These are phyloP conservation scores for Encarsia formosa DNA, from an alignment of 2,888 invertebrate genomes.

Conservation along the genomic window DNA sequence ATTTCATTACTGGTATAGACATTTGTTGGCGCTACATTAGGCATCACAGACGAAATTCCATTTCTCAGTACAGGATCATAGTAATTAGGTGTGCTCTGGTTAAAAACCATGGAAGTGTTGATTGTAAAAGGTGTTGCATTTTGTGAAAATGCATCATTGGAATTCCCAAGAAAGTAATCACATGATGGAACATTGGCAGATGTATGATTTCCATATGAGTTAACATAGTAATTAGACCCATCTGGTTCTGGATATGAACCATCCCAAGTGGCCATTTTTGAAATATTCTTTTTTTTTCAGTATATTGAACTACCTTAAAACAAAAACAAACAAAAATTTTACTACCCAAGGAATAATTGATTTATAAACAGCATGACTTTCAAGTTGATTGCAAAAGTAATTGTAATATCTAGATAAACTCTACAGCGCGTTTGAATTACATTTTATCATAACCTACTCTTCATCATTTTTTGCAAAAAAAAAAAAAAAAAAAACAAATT, in stretches of 20 bases:
- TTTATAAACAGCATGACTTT: too few relatives aligned
- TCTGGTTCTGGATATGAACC: conserved; percentile 43
- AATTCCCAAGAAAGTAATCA: conserved; percentile 33
- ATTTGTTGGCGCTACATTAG: conserved; percentile 7
- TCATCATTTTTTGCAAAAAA: too few relatives aligned
- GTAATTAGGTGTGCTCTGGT: conserved; percentile 18
- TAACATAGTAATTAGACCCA: conserved; percentile 38
- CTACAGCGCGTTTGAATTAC: too few relatives aligned
- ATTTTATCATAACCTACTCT: too few relatives aligned
- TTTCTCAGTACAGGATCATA: conserved; percentile 19
- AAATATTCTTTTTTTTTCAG: too few relatives aligned
- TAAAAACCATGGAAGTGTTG: conserved; percentile 10
- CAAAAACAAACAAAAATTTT: too few relatives aligned
- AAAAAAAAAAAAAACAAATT: too few relatives aligned
- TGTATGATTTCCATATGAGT: conserved; percentile 31
- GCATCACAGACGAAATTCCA: conserved; percentile 8
- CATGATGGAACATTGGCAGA: conserved; percentile 30
- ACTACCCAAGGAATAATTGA: too few relatives aligned
- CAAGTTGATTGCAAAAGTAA: too few relatives aligned
- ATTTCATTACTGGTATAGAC: conserved; percentile 6
- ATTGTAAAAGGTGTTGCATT: conserved; percentile 1
- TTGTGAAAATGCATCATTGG: conserved; percentile 14
- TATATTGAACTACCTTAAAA: too few relatives aligned
- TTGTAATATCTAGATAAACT: too few relatives aligned
- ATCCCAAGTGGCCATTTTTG: conserved; percentile 49